phyloP scores from a whole-genome alignment of 2,797 vertebrate species.

The Scyliorhinus canicula region DNA sequence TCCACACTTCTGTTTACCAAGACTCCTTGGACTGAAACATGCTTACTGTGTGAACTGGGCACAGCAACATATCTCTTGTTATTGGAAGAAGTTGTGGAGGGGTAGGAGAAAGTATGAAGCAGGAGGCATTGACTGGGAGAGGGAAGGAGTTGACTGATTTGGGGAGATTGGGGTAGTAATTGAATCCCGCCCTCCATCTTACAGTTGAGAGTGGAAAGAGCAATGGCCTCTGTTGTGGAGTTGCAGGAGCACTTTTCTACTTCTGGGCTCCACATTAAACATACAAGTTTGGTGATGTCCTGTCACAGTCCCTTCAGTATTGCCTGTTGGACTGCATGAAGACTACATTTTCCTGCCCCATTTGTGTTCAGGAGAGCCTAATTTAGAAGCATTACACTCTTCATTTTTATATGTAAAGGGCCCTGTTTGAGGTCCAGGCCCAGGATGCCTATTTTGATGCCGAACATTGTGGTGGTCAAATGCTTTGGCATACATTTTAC shows the following conservation, averaged over 20 bases:
- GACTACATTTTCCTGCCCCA: neutral
- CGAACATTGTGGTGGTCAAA: neutral
- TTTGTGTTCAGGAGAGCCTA: neutral
- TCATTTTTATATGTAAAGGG: neutral
- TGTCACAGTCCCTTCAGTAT: neutral
- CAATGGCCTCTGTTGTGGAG: neutral
- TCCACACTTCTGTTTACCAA: neutral
- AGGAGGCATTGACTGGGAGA: neutral
- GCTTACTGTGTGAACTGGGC: neutral
- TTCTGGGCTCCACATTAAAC: neutral
- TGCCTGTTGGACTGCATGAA: neutral
- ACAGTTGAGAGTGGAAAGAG: neutral
- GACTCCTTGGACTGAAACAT: neutral
- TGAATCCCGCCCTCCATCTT: neutral
- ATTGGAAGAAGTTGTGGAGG: no score
- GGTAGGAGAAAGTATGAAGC: neutral
- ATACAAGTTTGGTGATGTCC: neutral
- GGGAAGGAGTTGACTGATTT: neutral
- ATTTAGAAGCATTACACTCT: neutral
- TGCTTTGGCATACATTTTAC: neutral
- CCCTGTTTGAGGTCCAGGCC: neutral
- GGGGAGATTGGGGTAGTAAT: neutral
- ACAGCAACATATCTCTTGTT: neutral
- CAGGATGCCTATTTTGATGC: neutral
- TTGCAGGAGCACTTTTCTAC: neutral